These are phyloP conservation scores for Listrodromus nycthemerus DNA, from an alignment of 2,888 invertebrate species.

Conservation along the genomic window DNA sequence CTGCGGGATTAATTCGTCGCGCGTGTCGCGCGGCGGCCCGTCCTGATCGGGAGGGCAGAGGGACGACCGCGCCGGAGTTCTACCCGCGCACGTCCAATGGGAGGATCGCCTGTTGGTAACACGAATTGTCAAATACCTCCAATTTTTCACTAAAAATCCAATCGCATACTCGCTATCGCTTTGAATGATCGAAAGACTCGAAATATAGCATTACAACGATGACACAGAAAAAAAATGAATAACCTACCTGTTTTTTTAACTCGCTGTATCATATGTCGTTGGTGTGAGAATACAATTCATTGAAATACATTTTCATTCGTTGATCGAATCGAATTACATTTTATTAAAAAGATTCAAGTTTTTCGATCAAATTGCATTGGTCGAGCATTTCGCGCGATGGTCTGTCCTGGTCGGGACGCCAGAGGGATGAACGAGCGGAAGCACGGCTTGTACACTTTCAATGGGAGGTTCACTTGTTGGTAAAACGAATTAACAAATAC, in stretches of 20 bases:
- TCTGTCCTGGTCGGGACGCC: constrained; percentile 70
- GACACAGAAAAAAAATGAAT: neutral
- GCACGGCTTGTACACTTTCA: neutral
- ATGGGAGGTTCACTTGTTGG: constrained; percentile 22
- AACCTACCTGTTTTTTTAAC: neutral
- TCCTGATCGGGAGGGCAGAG: constrained; percentile 69
- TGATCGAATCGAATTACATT: neutral
- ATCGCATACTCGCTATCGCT: neutral
- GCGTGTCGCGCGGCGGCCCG: constrained; percentile 68
- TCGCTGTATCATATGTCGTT: neutral
- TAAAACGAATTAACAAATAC: constrained; percentile 23
- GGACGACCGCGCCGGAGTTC: neutral
- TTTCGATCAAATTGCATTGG: constrained; percentile 12
- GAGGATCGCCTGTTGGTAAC: constrained; percentile 18
- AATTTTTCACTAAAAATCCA: neutral
- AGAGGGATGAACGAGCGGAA: constrained; percentile 13
- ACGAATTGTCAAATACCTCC: constrained; percentile 18
- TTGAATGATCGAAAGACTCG: neutral
- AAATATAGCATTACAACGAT: neutral
- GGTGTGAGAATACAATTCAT: neutral
- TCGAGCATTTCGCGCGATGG: constrained; percentile 71
- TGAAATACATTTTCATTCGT: neutral
- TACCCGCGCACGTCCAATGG: constrained; percentile 11
- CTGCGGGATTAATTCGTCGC: constrained; percentile 77
- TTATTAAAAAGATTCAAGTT: neutral